Evolutionary conservation across 2,113 vertebrate genomes (phyloP).

Genomic region (Halichoeres trimaculatus): DNA sequence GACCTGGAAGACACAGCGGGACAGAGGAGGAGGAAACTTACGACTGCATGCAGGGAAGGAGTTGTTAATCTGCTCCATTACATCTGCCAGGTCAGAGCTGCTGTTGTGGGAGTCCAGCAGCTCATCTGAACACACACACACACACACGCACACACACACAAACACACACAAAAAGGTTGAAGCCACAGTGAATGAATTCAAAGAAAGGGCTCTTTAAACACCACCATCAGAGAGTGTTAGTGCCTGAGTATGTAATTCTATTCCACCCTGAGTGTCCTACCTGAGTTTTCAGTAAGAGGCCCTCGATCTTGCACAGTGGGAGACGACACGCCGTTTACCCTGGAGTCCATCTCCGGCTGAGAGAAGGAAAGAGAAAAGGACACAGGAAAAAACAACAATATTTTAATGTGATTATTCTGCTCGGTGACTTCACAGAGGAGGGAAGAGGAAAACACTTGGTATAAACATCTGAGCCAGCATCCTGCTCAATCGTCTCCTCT

Average conservation of each 20-base stretch:
- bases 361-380: conserved; percentile 13
- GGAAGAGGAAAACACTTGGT: conserved; percentile 19
- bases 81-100: conserved; percentile 92
- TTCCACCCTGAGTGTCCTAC: conserved; percentile 73
- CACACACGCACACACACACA: too few relatives aligned
- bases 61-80: conserved; percentile 98
- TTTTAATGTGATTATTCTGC: conserved; percentile 33
- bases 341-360: conserved; percentile 90
- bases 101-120: conserved; percentile 88
- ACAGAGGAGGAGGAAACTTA: conserved; percentile 82
- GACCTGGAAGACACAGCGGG: conserved; percentile 13
- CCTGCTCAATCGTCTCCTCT: too few relatives aligned
- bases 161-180: conserved; percentile 42
- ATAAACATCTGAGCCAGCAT: conserved; percentile 8
- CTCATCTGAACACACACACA: conserved; percentile 83
- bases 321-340: conserved; percentile 89
- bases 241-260: background rate
- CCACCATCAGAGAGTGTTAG: conserved; percentile 1
- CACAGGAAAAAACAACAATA: conserved; percentile 27
- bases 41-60: conserved; percentile 93
- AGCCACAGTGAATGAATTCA: background rate
- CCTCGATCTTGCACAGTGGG: conserved; percentile 84
- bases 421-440: conserved; percentile 27
- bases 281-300: conserved; percentile 86
- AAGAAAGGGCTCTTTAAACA: background rate